phyloP scores from a whole-genome alignment of 2,888 invertebrate genomes.

The Drosophila nr. medialis region DNA sequence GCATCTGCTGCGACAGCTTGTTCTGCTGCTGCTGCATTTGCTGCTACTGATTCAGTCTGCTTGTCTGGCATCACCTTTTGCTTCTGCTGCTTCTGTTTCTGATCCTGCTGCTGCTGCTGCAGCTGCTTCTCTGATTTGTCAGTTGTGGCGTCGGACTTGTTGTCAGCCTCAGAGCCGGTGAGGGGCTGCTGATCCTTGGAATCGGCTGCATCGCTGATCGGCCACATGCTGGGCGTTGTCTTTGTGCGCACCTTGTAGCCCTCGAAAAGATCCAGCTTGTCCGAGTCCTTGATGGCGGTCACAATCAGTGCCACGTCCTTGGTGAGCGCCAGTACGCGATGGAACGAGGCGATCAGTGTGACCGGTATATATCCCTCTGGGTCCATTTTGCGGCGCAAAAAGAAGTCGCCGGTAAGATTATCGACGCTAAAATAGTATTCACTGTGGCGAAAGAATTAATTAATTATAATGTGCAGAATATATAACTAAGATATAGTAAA shows the following conservation, averaged over 20 bases:
- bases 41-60: slow-evolving; percentile 52
- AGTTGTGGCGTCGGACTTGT: slow-evolving; percentile 8
- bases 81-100: slow-evolving; percentile 4
- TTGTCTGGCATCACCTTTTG: slow-evolving; percentile 20
- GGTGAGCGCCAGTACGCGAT: slow-evolving; percentile 95
- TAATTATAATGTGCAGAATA: background rate
- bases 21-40: slow-evolving; percentile 1
- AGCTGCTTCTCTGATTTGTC: slow-evolving; percentile 1
- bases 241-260: slow-evolving; percentile 93
- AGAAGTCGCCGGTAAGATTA: slow-evolving; percentile 97
- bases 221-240: slow-evolving; percentile 94
- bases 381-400: slow-evolving; percentile 98
- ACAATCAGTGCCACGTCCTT: slow-evolving; percentile 93
- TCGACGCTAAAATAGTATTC: slow-evolving; percentile 99
- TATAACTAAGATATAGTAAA: background rate
- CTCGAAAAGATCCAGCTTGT: slow-evolving; percentile 91
- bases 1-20: slow-evolving; percentile 27
- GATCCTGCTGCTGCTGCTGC: slow-evolving; percentile 2
- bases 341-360: slow-evolving; percentile 97
- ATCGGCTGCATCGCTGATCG: slow-evolving; percentile 88
- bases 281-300: slow-evolving; percentile 93
- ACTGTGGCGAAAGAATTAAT: slow-evolving; percentile 85
- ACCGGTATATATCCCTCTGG: slow-evolving; percentile 96
- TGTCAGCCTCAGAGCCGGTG: slow-evolving; percentile 9
- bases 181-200: slow-evolving; percentile 59